Evolutionary conservation across 2,113 vertebrate species (phyloP).

Genomic region (Thryonomys swinderianus): DNA sequence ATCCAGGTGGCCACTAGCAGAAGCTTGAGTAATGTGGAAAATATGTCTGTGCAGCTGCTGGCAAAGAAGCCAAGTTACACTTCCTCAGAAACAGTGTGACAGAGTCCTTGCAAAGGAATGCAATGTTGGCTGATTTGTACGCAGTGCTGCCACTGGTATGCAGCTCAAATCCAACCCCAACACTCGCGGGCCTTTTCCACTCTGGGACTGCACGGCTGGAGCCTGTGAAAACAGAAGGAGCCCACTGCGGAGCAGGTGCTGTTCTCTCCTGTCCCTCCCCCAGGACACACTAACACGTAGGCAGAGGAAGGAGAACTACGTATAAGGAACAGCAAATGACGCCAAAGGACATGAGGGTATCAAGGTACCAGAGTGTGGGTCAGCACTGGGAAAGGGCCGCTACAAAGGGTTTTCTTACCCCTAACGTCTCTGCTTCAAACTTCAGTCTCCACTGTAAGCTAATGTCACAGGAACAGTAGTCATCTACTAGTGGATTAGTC

Average conservation of each 20-base stretch:
- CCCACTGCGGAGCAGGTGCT: conserved; percentile 32
- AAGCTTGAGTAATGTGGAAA: conserved; percentile 79
- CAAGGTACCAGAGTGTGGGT: background rate
- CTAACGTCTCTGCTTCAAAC: conserved; percentile 20
- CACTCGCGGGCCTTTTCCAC: conserved; percentile 12
- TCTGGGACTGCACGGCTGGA: background rate
- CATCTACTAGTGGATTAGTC: background rate
- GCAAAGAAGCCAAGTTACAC: conserved; percentile 68
- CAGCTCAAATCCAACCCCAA: conserved; percentile 51
- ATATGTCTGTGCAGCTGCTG: conserved; percentile 77
- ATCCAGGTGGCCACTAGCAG: conserved; percentile 76
- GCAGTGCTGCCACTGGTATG: conserved; percentile 50
- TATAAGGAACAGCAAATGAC: background rate
- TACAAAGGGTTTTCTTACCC: background rate
- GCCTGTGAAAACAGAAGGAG: conserved; percentile 58
- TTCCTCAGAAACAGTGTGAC: conserved; percentile 72
- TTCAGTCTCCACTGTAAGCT: background rate
- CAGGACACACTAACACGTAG: background rate
- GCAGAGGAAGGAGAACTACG: background rate
- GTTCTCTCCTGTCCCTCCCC: background rate
- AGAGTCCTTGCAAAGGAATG: conserved; percentile 71
- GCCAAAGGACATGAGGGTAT: background rate
- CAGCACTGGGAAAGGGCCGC: background rate
- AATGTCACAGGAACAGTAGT: background rate
- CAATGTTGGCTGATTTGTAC: conserved; percentile 48